phyloP scores from a whole-genome alignment of 2,113 vertebrate species.

The Potamarius usumacintae region DNA sequence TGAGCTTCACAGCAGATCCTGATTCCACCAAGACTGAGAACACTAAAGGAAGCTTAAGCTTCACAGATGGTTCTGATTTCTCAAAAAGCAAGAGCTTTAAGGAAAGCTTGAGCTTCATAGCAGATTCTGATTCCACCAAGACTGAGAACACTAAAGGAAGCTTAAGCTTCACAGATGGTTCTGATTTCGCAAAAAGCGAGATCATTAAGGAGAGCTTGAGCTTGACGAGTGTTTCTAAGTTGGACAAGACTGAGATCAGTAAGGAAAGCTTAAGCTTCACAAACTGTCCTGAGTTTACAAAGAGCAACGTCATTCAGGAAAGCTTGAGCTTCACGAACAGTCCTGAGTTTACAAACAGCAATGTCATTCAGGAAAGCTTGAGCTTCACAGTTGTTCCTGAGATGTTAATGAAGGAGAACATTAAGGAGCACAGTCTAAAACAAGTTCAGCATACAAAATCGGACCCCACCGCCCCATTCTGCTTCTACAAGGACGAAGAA shows the following conservation, averaged over 20 bases:
- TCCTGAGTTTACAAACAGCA: background rate
- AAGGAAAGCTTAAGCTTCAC: background rate
- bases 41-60: background rate
- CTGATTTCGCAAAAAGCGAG: background rate
- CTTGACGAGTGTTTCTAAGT: no score
- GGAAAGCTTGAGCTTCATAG: background rate
- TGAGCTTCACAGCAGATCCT: background rate
- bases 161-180: background rate
- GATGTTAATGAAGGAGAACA: conserved; percentile 20
- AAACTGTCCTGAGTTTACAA: background rate
- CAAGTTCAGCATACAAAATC: conserved; percentile 57
- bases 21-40: background rate
- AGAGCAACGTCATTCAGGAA: background rate
- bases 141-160: background rate
- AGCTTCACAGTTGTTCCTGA: conserved; percentile 6
- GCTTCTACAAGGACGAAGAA: conserved; percentile 44
- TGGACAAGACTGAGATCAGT: background rate
- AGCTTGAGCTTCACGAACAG: background rate
- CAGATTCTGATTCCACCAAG: background rate
- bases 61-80: background rate
- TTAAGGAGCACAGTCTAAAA: conserved; percentile 57
- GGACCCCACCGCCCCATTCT: conserved; percentile 36
- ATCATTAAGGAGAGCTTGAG: background rate
- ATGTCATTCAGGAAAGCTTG: background rate
- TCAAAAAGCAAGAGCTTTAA: background rate